These are phyloP conservation scores for Bombus waltoni DNA, from an alignment of 1,140 invertebrate genomes.

Conservation along the genomic window DNA sequence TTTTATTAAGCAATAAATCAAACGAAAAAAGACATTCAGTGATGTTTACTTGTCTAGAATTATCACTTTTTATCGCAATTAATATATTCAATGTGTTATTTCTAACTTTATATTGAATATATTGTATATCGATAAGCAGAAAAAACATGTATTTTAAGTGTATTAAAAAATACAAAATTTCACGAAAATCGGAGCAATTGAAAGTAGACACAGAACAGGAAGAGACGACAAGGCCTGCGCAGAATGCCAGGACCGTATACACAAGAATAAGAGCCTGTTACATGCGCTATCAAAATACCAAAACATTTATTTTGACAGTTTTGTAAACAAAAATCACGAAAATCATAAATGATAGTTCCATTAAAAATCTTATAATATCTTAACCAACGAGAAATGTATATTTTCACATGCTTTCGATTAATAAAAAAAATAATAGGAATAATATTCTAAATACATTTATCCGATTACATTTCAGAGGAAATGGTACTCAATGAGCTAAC, in stretches of 20 bases:
- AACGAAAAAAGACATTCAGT: not conserved
- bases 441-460: not conserved
- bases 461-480: not conserved
- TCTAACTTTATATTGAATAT: not conserved
- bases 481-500: not conserved
- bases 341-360: not conserved
- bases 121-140: not conserved
- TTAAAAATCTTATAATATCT: not conserved
- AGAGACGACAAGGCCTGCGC: slow-evolving; percentile 49
- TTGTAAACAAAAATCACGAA: not conserved
- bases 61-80: not conserved
- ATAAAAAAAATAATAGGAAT: not conserved
- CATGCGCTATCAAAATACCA: not conserved
- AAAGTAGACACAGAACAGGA: slow-evolving; percentile 51
- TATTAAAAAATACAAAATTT: slow-evolving; percentile 19
- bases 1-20: not conserved
- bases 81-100: not conserved
- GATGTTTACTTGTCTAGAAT: not conserved
- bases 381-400: not conserved
- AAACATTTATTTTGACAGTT: not conserved
- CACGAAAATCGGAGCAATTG: slow-evolving; percentile 41
- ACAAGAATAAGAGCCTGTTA: slow-evolving; percentile 14
- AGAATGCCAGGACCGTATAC: slow-evolving; percentile 48
- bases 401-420: not conserved
- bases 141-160: not conserved